Evolutionary conservation across 2,888 invertebrate genomes (phyloP), one percentile per base, ranked within the genome.

Genomic region (Platycheirus albimanus): DNA sequence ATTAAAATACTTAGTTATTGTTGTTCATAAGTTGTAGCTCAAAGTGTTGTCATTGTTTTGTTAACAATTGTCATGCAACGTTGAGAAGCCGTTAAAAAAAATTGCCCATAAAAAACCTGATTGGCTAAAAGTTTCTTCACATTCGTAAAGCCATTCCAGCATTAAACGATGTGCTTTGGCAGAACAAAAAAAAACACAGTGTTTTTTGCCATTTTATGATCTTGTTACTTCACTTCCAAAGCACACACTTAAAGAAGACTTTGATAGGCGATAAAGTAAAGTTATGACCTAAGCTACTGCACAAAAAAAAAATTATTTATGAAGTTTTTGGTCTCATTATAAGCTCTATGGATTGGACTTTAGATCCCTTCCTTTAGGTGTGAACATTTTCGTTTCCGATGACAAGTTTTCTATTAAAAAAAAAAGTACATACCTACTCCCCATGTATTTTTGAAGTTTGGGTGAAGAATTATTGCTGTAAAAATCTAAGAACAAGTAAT

Each of bases 71-170:
- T 19, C 61, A 61, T 45, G 45, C 28, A 43, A 61, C n/a, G 30
- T 10, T 30, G 43, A 10, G n/a, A 30, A 17, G 30, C 15, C 28
- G 28, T 58, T 58, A 58, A 58, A 28, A 24, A 15, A 28, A 24
- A 38, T 10, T 7, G n/a, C 38, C 10, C 1, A 10, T 15, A 28
- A 38, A 13, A 38, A 41, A 15, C 41, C 13, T 41, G 11, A 17
- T 30, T 61, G 30, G 8, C 45, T 13, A 45, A 61, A 17, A 45
- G 58, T 43, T 61, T 61, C 56, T 38, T 56, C 20, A 41, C 24
- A 56, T 56, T 41, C 38, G 2, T 61, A 24, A 15, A 19, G n/a
- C 15, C 43, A 43, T 28, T 52, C 15, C 15, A 5, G 11, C 1
- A 15, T 24, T 15, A 20, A 56, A 56, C 20, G 1, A 20, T 56